Evolutionary conservation across 2,797 vertebrate genomes (phyloP), one percentile per base, ranked within the genome.

Genomic region (Linurgus olivaceus): DNA sequence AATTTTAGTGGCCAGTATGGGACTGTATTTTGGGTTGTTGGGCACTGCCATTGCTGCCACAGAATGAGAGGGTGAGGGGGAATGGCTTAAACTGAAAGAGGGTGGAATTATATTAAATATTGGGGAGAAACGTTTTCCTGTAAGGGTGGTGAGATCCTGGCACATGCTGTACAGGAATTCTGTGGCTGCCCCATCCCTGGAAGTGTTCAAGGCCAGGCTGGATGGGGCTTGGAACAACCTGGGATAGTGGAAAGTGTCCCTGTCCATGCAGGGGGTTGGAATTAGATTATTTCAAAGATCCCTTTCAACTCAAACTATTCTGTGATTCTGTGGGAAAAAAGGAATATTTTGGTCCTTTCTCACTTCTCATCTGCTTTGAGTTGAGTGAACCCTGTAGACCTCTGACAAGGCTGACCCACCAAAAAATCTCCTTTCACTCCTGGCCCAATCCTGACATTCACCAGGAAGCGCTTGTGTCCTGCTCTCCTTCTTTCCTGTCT

Each of bases 171-270:
- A 40, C 21, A 37, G 42, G 9, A 47, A 40, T 25, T 11, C 9
- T n/a, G 11, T 70, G 61, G 17, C 0, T 81, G 6, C 7, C 4
- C 7, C 17, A 23, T 68, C 16, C 8, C 4, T 91, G 20, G 5
- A 26, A 35, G 6, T 55, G 29, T 35, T 2, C 29, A 6, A 66
- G 15, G 24, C 20, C 29, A 38, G 37, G 3, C 3, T 47, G 25
- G 38, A 33, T 0, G 0, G 13, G 25, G 16, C 4, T 65, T 16
- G 4, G 33, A 71, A 1, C 13, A 50, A 3, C 7, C 7, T 48
- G 21, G 23, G 8, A 2, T 7, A n/a, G 21, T 54, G 40, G 10
- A 7, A 48, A 16, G 10, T 29, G 17, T 44, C 37, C 8, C 71
- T 62, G 11, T 11, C 17, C n/a, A 9, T 50, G 24, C 37, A 38